Conservation (phyloP, 2,888 invertebrate species). For the Yponomeuta cagnagella region DNA sequence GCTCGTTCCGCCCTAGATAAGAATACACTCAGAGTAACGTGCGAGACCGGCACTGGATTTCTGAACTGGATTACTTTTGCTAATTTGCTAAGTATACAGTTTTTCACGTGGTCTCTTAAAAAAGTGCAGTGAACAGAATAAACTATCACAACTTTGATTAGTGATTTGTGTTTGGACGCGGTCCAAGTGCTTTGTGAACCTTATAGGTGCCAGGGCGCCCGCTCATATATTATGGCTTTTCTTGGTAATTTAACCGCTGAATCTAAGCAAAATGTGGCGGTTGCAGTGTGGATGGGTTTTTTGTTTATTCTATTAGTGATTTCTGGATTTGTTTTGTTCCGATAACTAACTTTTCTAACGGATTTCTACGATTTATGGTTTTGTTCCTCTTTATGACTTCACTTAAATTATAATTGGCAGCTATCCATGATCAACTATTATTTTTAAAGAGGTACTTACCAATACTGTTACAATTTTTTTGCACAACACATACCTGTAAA, state of each 20-base stretch:
- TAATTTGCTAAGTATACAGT: not conserved
- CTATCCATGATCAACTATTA: slow-evolving; percentile 1
- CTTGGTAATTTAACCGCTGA: slow-evolving; percentile 17
- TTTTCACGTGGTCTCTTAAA: not conserved
- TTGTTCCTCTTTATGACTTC: slow-evolving; percentile 19
- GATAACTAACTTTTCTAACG: not conserved
- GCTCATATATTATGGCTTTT: slow-evolving; percentile 33
- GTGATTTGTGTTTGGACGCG: slow-evolving; percentile 42
- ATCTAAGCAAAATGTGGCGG: not conserved
- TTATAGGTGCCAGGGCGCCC: slow-evolving; percentile 39
- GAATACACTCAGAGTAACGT: slow-evolving; percentile 32
- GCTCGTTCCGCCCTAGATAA: slow-evolving; percentile 42
- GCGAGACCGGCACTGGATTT: slow-evolving; percentile 26
- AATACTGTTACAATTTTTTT: not conserved
- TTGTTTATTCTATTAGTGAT: not conserved
- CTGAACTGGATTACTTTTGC: slow-evolving; percentile 13
- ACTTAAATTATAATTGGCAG: not conserved
- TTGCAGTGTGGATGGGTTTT: not conserved
- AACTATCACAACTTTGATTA: slow-evolving; percentile 9
- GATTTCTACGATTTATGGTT: slow-evolving; percentile 31
- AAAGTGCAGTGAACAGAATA: not conserved
- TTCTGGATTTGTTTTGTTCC: not conserved
- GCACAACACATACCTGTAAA: not conserved
- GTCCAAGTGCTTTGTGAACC: slow-evolving; percentile 55
- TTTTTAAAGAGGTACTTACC: not conserved